Conservation (phyloP, 2,113 vertebrate species). For the Myotis brandtii region DNA sequence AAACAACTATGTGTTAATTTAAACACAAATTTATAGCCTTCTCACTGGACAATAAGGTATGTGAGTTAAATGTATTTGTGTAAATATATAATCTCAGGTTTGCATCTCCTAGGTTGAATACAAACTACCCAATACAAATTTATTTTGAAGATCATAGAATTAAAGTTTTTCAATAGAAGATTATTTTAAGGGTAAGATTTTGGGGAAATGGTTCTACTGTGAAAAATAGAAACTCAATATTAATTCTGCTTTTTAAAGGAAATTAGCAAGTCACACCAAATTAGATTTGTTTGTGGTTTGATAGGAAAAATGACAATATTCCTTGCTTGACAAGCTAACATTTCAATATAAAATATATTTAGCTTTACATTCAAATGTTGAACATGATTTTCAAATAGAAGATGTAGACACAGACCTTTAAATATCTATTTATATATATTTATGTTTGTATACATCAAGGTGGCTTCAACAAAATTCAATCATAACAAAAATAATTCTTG, state of each 20-base stretch:
- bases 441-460: background rate
- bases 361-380: constrained; percentile 55
- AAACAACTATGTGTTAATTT: background rate
- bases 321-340: constrained; percentile 8
- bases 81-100: background rate
- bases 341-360: background rate
- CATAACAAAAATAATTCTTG: constrained; percentile 55
- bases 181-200: background rate
- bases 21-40: background rate
- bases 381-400: background rate
- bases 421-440: background rate
- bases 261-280: background rate
- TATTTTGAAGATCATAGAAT: background rate
- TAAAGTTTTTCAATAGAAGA: background rate
- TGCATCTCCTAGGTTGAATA: background rate
- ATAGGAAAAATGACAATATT: background rate
- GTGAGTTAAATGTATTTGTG: background rate
- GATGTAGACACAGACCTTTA: background rate
- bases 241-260: background rate
- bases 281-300: background rate
- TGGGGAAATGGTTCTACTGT: background rate
- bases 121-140: background rate
- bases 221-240: background rate
- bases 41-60: background rate
- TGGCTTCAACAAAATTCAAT: constrained; percentile 69